These are phyloP conservation scores for Tragelaphus buxtoni DNA, from an alignment of 2,113 vertebrate genomes.

Conservation along the genomic window DNA sequence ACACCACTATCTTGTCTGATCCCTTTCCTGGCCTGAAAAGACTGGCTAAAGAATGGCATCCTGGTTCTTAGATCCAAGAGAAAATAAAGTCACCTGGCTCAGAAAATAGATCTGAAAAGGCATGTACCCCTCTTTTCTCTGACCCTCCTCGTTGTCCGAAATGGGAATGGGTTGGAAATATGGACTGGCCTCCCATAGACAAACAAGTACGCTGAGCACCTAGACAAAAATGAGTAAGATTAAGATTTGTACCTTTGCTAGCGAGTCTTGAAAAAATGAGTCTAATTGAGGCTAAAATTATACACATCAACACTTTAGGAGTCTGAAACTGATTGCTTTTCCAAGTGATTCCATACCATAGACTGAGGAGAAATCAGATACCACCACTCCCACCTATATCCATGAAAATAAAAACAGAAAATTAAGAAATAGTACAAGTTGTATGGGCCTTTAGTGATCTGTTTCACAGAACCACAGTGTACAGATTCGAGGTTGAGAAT, in stretches of 20 bases:
- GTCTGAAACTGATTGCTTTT: not conserved
- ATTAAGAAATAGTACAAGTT: not conserved
- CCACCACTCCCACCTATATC: not conserved
- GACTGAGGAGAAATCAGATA: not conserved
- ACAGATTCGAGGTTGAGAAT: not conserved
- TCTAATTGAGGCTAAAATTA: not conserved
- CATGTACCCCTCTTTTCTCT: fast-evolving
- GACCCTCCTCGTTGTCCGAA: not conserved
- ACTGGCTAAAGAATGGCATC: not conserved
- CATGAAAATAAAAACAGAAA: not conserved
- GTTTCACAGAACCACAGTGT: not conserved
- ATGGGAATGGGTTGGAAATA: not conserved
- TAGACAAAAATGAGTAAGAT: not conserved
- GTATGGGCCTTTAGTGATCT: not conserved
- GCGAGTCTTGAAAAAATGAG: not conserved
- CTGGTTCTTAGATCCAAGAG: not conserved
- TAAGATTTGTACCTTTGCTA: not conserved
- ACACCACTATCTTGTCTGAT: not conserved
- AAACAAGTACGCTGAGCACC: not conserved
- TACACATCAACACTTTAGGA: not conserved
- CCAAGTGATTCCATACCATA: not conserved
- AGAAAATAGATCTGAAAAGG: not conserved
- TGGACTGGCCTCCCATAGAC: not conserved
- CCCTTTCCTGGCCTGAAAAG: not conserved
- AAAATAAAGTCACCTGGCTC: not conserved